Conservation (phyloP, 1,140 invertebrate species). For the Oryzaephilus surinamensis region DNA sequence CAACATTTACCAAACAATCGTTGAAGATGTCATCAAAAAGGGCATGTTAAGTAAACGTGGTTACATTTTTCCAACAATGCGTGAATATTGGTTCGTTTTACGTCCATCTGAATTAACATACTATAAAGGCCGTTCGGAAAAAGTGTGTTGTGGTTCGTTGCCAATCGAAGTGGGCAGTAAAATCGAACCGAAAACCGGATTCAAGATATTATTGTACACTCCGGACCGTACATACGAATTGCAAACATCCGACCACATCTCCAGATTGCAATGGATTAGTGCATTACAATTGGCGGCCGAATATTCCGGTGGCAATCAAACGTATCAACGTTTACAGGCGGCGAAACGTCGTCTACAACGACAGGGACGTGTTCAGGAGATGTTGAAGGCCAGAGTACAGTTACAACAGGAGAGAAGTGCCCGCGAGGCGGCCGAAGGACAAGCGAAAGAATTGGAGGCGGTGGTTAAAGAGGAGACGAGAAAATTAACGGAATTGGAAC, state of each 20-base stretch:
- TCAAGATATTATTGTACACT: slow-evolving; percentile 48
- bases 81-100: slow-evolving; percentile 72
- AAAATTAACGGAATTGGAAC: slow-evolving; percentile 59
- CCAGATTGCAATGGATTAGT: slow-evolving; percentile 59
- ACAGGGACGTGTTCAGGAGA: slow-evolving; percentile 45
- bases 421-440: slow-evolving; percentile 53
- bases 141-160: slow-evolving; percentile 58
- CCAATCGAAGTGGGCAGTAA: slow-evolving; percentile 51
- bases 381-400: slow-evolving; percentile 41
- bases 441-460: slow-evolving; percentile 51
- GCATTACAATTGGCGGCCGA: slow-evolving; percentile 58
- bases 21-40: slow-evolving; percentile 76
- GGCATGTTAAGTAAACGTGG: slow-evolving; percentile 62
- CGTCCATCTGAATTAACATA: slow-evolving; percentile 62
- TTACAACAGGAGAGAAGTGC: slow-evolving; percentile 55
- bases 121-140: slow-evolving; percentile 60
- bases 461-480: slow-evolving; percentile 59
- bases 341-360: slow-evolving; percentile 49
- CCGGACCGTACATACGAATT: slow-evolving; percentile 57
- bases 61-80: slow-evolving; percentile 60
- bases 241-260: slow-evolving; percentile 56
- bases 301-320: slow-evolving; percentile 49
- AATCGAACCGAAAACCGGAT: slow-evolving; percentile 46
- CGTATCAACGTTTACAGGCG: slow-evolving; percentile 54
- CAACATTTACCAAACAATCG: slow-evolving; percentile 64